phyloP scores from a whole-genome alignment of 2,797 vertebrate species.

The Buceros bicornis region DNA sequence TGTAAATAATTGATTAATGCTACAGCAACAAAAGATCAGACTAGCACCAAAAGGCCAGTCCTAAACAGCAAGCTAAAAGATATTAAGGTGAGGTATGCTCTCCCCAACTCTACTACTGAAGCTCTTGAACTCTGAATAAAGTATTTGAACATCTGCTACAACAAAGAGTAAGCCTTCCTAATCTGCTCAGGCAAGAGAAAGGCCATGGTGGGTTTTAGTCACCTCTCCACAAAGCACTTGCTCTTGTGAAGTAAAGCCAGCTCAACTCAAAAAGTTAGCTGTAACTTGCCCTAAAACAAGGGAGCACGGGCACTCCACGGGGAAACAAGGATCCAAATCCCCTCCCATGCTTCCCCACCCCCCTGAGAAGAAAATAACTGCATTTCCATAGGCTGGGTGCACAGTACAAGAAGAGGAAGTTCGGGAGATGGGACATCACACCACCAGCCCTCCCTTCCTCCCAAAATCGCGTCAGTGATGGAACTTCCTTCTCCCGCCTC shows the following conservation, averaged over 20 bases:
- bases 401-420: not conserved
- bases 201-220: not conserved
- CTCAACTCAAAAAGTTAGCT: not conserved
- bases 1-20: not conserved
- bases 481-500: rapidly evolving
- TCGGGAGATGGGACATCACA: not conserved
- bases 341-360: rapidly evolving
- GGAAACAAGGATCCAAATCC: not conserved
- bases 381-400: not conserved
- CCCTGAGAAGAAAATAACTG: not conserved
- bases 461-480: not conserved
- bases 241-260: not conserved
- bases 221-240: not conserved
- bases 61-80: not conserved
- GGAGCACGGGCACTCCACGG: not conserved
- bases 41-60: not conserved
- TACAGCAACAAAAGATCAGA: not conserved
- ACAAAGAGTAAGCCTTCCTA: not conserved
- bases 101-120: not conserved
- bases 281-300: not conserved
- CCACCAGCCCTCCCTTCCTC: not conserved
- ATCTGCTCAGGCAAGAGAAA: not conserved
- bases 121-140: not conserved
- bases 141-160: not conserved
- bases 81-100: rapidly evolving